Evolutionary conservation across 2,113 vertebrate species (phyloP), one percentile per base, ranked within the genome.

Genomic region (Anolis carolinensis): DNA sequence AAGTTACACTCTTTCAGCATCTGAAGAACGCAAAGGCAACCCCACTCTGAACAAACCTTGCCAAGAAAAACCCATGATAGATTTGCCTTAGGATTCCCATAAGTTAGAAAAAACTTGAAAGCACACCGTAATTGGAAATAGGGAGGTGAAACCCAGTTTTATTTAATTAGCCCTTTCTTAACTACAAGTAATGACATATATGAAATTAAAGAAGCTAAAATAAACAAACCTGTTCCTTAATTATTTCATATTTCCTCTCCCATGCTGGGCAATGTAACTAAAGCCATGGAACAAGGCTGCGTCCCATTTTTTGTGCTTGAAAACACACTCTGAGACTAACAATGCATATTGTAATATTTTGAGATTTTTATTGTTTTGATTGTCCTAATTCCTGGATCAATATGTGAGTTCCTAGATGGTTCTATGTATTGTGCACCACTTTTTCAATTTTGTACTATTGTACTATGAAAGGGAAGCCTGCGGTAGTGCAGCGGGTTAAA

Each of bases 91-190:
- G 39, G 14, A 18, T 59, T 59, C 3, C 55, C 55, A 59, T 59
- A 59, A 59, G 16, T 18, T 20, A 18, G 13, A 16, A 59, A 59
- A 11, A 59, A 59, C 55, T 59, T 59, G 55, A 59, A 95, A 96
- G 91, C 84, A 50, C 91, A 59, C 90, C 82, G 88, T 74, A 90
- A 92, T 93, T 91, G 92, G 44, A 50, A 73, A 73, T 8, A 30
- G 36, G 67, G 89, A 88, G 50, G 86, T 87, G 13, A 73, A 89
- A 90, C 89, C 87, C 92, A 80, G 83, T 90, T 75, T 87, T 83
- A 18, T 83, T 86, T 90, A 79, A 89, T 79, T 86, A 91, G 48
- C 70, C 86, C 65, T 36, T 90, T 82, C 59, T 88, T 85, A 92
- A 72, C 88, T 30, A 10, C 79, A 90, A 7, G 68, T 62, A 87